phyloP scores from a whole-genome alignment of 2,888 invertebrate species.

The Pyrrhosoma nymphula region DNA sequence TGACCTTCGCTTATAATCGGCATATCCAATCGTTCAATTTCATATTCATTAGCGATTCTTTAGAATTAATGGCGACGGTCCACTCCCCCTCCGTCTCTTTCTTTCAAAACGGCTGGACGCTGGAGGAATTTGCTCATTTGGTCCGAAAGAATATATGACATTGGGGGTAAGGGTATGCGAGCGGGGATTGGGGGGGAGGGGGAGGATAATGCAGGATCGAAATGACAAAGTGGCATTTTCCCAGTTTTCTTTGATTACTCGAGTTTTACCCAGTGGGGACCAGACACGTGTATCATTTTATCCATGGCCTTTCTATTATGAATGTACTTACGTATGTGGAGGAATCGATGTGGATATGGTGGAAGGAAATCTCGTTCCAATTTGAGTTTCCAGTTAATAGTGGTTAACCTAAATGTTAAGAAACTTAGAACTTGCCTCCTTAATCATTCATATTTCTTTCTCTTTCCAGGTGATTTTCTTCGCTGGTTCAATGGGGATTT shows the following conservation, averaged over 20 bases:
- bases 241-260: not conserved
- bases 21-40: not conserved
- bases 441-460: not conserved
- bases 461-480: too few species aligned
- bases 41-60: not conserved
- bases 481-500: too few species aligned
- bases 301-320: not conserved
- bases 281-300: not conserved
- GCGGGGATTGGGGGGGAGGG: not conserved
- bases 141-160: too few species aligned
- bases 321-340: not conserved
- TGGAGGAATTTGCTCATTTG: not conserved
- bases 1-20: not conserved
- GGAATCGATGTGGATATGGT: not conserved
- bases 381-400: too few species aligned
- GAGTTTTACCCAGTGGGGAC: not conserved
- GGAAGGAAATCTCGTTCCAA: not conserved
- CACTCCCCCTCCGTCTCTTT: not conserved
- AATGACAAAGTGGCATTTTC: not conserved
- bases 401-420: not conserved
- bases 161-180: not conserved
- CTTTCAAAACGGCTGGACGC: not conserved
- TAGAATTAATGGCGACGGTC: not conserved
- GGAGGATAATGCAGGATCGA: not conserved
- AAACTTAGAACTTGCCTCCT: not conserved